A percentile compares a stretch with the other conserved stretches of the same genome.
Evolutionary conservation across 2,113 vertebrate genomes (phyloP).

Genomic region (Naja naja): DNA sequence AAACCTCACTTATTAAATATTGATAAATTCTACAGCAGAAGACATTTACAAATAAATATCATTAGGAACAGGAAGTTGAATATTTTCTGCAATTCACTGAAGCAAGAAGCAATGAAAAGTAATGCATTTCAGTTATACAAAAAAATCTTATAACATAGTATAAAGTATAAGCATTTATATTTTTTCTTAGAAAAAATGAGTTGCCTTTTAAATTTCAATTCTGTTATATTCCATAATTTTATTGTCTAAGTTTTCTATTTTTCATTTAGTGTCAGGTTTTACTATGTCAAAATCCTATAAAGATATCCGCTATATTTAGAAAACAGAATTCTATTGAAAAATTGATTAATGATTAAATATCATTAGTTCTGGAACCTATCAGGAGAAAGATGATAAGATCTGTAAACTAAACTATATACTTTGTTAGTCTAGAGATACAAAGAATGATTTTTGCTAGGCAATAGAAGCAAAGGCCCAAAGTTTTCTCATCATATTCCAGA

Average conservation of each 20-base stretch:
- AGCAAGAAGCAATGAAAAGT: not conserved
- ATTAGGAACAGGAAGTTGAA: not conserved
- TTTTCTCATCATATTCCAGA: not conserved
- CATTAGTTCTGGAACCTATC: not conserved
- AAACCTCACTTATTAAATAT: not conserved
- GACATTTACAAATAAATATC: not conserved
- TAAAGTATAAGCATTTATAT: slow-evolving; percentile 20
- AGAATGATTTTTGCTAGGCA: not conserved
- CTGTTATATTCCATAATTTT: slow-evolving; percentile 1
- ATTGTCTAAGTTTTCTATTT: not conserved
- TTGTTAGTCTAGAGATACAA: not conserved
- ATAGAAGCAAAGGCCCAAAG: not conserved
- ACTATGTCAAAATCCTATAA: not conserved
- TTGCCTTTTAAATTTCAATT: slow-evolving; percentile 26
- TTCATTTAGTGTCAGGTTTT: not conserved
- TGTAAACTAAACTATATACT: slow-evolving; percentile 7
- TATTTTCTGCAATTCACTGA: not conserved
- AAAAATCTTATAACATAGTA: not conserved
- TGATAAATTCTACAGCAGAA: not conserved
- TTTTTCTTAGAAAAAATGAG: slow-evolving; percentile 20
- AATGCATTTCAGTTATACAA: not conserved
- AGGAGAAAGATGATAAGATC: not conserved
- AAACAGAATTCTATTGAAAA: slow-evolving; percentile 23
- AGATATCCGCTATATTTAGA: not conserved
- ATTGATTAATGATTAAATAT: not conserved